phyloP scores from a whole-genome alignment of 2,888 invertebrate genomes.

The Drosophila colorata region DNA sequence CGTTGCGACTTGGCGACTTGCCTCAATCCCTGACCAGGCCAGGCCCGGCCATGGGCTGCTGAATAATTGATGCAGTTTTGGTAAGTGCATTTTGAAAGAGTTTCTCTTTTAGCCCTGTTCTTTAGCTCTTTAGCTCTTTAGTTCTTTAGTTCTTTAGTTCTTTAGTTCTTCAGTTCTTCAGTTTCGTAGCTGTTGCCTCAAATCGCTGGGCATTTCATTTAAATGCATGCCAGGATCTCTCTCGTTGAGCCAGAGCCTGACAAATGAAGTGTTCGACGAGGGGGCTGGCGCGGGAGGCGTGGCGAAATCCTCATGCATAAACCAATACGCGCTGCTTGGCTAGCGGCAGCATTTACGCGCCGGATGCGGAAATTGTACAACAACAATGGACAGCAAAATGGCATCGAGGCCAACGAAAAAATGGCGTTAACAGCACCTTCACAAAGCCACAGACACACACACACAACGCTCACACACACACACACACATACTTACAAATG shows the following conservation, averaged over 20 bases:
- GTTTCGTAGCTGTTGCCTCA: conserved; percentile 38
- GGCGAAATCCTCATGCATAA: conserved; percentile 73
- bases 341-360: conserved; percentile 68
- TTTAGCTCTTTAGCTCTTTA: conserved; percentile 19
- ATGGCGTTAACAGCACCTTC: conserved; percentile 73
- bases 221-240: conserved; percentile 61
- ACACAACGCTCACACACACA: conserved; percentile 15
- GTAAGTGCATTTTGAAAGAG: conserved; percentile 78
- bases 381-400: conserved; percentile 79
- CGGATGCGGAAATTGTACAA: conserved; percentile 81
- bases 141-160: conserved; percentile 24
- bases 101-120: conserved; percentile 16
- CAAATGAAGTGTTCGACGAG: conserved; percentile 74
- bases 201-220: conserved; percentile 70
- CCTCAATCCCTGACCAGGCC: conserved; percentile 76
- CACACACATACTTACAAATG: conserved; percentile 40
- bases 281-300: conserved; percentile 22
- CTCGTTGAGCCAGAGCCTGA: conserved; percentile 65
- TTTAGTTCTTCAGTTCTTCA: conserved; percentile 32
- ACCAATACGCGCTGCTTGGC: conserved; percentile 69
- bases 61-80: conserved; percentile 81
- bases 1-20: conserved; percentile 76
- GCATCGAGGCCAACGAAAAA: conserved; percentile 64
- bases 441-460: conserved; percentile 30
- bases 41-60: conserved; percentile 70